Conservation (phyloP, 1,140 invertebrate genomes). For the Sarcophaga bullata region DNA sequence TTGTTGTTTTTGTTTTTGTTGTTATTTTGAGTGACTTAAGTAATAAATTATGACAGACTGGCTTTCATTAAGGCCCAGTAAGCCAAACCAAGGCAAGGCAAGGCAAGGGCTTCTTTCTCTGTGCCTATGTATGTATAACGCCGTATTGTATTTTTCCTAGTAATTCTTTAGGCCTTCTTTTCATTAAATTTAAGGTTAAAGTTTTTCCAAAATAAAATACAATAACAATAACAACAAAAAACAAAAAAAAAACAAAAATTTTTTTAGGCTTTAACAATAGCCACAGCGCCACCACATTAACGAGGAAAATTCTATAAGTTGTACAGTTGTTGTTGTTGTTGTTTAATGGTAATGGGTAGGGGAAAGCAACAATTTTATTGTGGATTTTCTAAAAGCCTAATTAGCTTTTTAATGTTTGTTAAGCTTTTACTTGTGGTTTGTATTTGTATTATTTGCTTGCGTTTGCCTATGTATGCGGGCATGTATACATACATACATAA, state of each 20-base stretch:
- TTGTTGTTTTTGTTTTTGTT: not conserved
- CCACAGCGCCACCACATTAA: not conserved
- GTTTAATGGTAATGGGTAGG: not conserved
- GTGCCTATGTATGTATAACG: not conserved
- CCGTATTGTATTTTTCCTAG: not conserved
- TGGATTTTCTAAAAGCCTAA: slow-evolving; percentile 6
- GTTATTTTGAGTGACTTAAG: slow-evolving; percentile 10
- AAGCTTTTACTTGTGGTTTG: slow-evolving; percentile 5
- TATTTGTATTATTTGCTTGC: not conserved
- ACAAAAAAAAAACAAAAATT: too few species aligned
- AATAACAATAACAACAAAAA: too few species aligned
- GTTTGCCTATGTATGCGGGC: too few species aligned
- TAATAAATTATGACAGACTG: slow-evolving; percentile 7
- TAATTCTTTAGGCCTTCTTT: not conserved
- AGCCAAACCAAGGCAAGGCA: too few species aligned
- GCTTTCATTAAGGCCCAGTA: not conserved
- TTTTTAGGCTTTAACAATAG: too few species aligned
- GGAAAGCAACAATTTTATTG: not conserved
- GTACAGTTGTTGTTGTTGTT: too few species aligned
- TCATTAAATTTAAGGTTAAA: slow-evolving; percentile 2
- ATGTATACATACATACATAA: too few species aligned
- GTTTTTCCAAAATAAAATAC: not conserved
- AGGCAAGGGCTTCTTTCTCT: not conserved
- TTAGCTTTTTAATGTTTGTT: slow-evolving; percentile 22
- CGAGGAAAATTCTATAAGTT: too few species aligned